Evolutionary conservation across 2,113 vertebrate genomes (phyloP), one percentile per base, ranked within the genome.

Genomic region (Oryzias melastigma): DNA sequence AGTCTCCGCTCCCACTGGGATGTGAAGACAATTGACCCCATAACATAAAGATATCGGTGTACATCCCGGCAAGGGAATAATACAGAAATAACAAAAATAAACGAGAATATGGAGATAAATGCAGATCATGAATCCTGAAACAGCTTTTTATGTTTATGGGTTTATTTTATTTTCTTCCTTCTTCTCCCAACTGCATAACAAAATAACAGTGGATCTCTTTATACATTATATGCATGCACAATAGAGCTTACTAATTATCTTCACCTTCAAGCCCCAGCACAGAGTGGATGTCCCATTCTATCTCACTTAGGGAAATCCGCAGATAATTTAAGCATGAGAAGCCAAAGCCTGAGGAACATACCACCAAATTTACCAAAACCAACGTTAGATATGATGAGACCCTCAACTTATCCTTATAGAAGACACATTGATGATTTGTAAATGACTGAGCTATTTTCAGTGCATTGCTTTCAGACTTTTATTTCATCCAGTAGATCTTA

Each of bases 71-170:
- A n/a, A 49, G 47, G 15, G 18, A 35, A 41, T 48, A 61, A 61
- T 52, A 51, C 56, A 66, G 25, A 73, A 68, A 58, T 73, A 58
- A 65, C 47, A 57, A 62, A 66, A 57, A 62, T 53, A 63, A 63
- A 68, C 54, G 46, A 58, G 54, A 55, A 50, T 17, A 65, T 14
- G 1, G 35, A 25, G 24, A 55, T 49, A 22, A 44, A 14, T 50
- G 61, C 50, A 63, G 58, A 43, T 66, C 52, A 20, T 10, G 15
- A 58, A 51, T 49, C 49, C 42, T 43, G 53, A 27, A 66, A 18
- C 16, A 46, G 10, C 20, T 47, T 49, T n/a, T 45, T 20, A 24
- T 40, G 20, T 44, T 60, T 41, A 53, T 17, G 18, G 18, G 70
- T 55, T 18, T 42, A 41, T 20, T 49, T 27, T 17, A 42, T 4